phyloP scores from a whole-genome alignment of 2,797 vertebrate genomes.

The Syndactyla subalaris region DNA sequence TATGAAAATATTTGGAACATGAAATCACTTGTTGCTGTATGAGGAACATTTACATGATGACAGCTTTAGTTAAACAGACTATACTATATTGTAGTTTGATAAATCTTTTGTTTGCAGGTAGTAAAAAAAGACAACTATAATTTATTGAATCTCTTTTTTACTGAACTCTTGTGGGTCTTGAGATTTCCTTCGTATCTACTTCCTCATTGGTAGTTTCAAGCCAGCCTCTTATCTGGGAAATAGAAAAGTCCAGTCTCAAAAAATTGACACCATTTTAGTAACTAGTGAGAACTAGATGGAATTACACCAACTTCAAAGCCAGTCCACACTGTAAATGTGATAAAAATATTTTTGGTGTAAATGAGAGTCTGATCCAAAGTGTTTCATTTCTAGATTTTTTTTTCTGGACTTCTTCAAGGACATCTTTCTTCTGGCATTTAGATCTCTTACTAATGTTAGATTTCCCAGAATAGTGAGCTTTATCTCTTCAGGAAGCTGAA shows the following conservation, averaged over 20 bases:
- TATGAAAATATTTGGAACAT: conserved; percentile 2
- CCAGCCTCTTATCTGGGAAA: not conserved
- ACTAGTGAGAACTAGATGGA: not conserved
- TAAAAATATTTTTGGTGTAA: not conserved
- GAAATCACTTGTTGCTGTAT: not conserved
- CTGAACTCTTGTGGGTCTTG: not conserved
- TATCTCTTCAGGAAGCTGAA: conserved; percentile 16
- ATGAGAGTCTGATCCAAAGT: not conserved
- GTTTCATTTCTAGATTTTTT: not conserved
- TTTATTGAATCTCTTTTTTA: not conserved
- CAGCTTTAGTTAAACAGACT: not conserved
- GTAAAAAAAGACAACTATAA: not conserved
- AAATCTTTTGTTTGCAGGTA: not conserved
- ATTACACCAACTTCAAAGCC: not conserved
- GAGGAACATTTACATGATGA: not conserved
- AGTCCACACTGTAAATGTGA: not conserved
- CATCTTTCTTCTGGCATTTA: conserved; percentile 28
- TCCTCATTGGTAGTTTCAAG: not conserved
- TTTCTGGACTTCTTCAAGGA: conserved; percentile 24
- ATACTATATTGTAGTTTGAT: not conserved
- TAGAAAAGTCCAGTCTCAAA: not conserved
- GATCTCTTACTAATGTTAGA: not conserved
- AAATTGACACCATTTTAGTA: not conserved
- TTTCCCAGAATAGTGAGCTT: conserved; percentile 22
- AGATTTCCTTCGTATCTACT: not conserved